phyloP scores from a whole-genome alignment of 2,797 vertebrate species.

The Chiloscyllium punctatum region DNA sequence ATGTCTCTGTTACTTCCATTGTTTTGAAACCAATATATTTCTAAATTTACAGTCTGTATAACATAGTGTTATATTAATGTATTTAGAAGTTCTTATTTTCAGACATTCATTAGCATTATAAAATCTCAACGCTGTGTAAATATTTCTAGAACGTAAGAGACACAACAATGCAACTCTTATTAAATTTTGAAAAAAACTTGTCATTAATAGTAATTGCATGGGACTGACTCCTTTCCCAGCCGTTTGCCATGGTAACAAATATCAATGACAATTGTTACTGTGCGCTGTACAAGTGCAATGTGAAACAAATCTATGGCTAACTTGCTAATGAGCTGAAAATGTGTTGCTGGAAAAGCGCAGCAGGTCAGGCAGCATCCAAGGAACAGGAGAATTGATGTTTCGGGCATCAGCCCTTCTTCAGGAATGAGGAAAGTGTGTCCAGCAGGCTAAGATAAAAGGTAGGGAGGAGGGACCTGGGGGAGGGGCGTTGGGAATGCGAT shows the following conservation, averaged over 20 bases:
- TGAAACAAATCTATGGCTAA: constrained; percentile 14
- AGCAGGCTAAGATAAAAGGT: too few species aligned
- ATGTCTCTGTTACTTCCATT: not conserved
- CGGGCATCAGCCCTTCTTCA: too few species aligned
- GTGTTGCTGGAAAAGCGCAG: too few species aligned
- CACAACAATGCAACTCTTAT: not conserved
- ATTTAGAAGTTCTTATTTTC: not conserved
- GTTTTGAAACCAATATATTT: not conserved
- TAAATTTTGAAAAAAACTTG: constrained; percentile 42
- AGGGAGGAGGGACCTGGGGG: too few species aligned
- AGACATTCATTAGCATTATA: not conserved
- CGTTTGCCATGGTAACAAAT: constrained; percentile 67
- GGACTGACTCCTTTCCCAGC: constrained; percentile 56
- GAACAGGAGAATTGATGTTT: too few species aligned
- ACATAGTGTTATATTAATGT: not conserved
- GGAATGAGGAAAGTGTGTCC: too few species aligned
- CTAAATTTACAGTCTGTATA: not conserved
- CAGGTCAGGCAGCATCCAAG: too few species aligned
- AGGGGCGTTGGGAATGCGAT: too few species aligned
- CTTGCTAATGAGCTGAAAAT: constrained; percentile 33
- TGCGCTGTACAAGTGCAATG: constrained; percentile 29
- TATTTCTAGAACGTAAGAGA: not conserved
- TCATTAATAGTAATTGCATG: constrained; percentile 56
- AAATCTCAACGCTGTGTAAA: not conserved
- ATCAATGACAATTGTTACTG: constrained; percentile 39